Evolutionary conservation across 1,140 invertebrate species (phyloP).

Genomic region (Drosophila kanapiae): DNA sequence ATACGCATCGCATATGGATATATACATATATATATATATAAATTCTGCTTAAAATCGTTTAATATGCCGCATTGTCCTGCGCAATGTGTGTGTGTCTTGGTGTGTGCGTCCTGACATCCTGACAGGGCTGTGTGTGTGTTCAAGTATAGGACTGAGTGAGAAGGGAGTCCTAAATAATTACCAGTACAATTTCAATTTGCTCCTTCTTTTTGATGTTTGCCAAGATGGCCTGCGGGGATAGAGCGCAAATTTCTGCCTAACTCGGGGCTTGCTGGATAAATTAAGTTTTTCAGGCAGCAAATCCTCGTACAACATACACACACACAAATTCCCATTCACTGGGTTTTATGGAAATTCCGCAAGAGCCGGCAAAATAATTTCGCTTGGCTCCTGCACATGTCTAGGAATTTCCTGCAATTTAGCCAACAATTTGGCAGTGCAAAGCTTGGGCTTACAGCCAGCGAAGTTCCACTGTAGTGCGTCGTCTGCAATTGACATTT

Average conservation of each 20-base stretch:
- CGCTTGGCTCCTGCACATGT: slow-evolving; percentile 1
- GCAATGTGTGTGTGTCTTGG: slow-evolving; percentile 8
- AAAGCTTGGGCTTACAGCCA: neutral
- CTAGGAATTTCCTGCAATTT: slow-evolving; percentile 7
- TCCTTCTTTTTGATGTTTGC: slow-evolving; percentile 47
- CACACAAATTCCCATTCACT: too few species aligned
- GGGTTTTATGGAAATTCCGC: slow-evolving; percentile 7
- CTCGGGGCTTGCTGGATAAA: neutral
- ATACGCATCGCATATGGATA: slow-evolving; percentile 38
- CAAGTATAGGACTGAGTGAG: neutral
- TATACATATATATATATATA: slow-evolving; percentile 37
- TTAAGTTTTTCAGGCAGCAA: slow-evolving; percentile 25
- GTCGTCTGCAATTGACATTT: slow-evolving; percentile 66
- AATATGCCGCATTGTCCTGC: slow-evolving; percentile 57
- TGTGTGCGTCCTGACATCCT: neutral
- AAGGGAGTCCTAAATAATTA: slow-evolving; percentile 52
- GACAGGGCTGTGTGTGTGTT: slow-evolving; percentile 1
- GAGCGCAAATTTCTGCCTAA: slow-evolving; percentile 3
- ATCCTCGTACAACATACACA: neutral
- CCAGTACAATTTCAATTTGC: slow-evolving; percentile 55
- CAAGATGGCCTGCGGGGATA: slow-evolving; percentile 23
- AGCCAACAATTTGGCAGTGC: slow-evolving; percentile 7
- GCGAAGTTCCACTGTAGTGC: slow-evolving; percentile 15
- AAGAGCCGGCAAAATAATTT: slow-evolving; percentile 15
- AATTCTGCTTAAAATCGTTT: slow-evolving; percentile 76